phyloP scores from a whole-genome alignment of 2,797 vertebrate species.

The Bovichtus diacanthus region DNA sequence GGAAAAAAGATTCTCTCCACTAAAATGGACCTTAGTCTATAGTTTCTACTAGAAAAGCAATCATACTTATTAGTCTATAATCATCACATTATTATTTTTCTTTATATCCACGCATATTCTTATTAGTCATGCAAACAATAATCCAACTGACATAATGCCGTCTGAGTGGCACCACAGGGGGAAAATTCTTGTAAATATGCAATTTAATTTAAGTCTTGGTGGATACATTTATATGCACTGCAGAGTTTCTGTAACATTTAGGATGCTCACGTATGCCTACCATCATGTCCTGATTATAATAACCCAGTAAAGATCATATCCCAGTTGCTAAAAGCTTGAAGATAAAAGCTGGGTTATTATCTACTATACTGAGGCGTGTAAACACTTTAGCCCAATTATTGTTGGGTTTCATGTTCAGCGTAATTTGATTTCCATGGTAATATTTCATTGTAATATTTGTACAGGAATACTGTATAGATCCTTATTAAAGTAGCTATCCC shows the following conservation, averaged over 20 bases:
- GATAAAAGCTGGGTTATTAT: constrained; percentile 48
- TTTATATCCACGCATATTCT: constrained; percentile 15
- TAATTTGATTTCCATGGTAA: constrained; percentile 30
- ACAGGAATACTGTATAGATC: neutral
- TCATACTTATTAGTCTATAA: constrained; percentile 12
- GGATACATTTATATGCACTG: constrained; percentile 49
- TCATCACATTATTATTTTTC: neutral
- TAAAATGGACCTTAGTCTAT: neutral
- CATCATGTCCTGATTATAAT: constrained; percentile 48
- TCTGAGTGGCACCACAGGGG: constrained; percentile 26
- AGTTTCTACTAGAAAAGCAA: neutral
- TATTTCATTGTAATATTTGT: constrained; percentile 13
- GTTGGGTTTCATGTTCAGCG: constrained; percentile 40
- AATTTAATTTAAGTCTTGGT: constrained; percentile 39
- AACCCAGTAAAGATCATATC: constrained; percentile 45
- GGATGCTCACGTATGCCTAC: constrained; percentile 46
- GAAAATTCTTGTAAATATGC: constrained; percentile 37
- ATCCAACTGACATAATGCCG: constrained; percentile 20
- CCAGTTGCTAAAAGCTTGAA: constrained; percentile 34
- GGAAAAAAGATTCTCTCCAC: neutral
- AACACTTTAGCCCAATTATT: constrained; percentile 57
- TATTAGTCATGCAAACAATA: constrained; percentile 27
- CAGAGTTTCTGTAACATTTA: constrained; percentile 39
- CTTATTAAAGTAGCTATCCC: neutral
- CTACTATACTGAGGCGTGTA: constrained; percentile 46